Base-by-base conservation (phyloP, 2,797 vertebrate species). In the Amphiprion clarkii region DNA sequence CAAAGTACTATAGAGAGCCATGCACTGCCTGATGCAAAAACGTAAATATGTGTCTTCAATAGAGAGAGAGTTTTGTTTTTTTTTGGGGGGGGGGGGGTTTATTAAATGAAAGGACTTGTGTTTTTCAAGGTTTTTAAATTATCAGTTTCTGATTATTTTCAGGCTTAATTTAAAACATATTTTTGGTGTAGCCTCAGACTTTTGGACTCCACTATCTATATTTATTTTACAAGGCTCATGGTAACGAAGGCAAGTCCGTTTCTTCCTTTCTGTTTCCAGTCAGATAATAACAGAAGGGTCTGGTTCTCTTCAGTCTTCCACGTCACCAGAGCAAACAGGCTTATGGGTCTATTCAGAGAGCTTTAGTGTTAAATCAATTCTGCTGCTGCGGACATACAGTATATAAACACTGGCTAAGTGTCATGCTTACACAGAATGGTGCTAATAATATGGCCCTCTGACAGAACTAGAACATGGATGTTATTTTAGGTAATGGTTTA, bases 301-400 rank as follows among this genome's bases (percentile, higher is more conserved):
- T 87, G 87, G 54, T 64, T 79, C 21, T 67, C 51, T 56, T 89
- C 76, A 69, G 29, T 48, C 60, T 29, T 53, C 25, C 21, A 69
- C 51, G 6, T 74, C 48, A 58, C 12, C 10, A 14, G 57, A 40
- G 36, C 56, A 40, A 55, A 60, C 46, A 31, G 16, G 17, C 46
- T 62, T 54, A 39, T 62, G 7, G 44, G 33, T 3, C 53, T 65
- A 2, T 42, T 61, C 8, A 46, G 42, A 63, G 21, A 19, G 11
- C 21, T 29, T 29, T 12, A 8, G 33, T 27, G 31, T 46, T 36
- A 39, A 82, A 48, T 53, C 2, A 46, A 17, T 16, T 56, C 2
- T 17, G 2, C 58, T 66, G 39, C 5, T 60, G 17, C 13, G 3
- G 53, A 57, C 0, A 0, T 21, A 2, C 6, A 52, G 17, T 42